Percentiles rank a stretch among this genome's conserved stretches.
These are phyloP conservation scores for Sparidentex hasta DNA, from an alignment of 2,797 vertebrate species.

Conservation along the genomic window DNA sequence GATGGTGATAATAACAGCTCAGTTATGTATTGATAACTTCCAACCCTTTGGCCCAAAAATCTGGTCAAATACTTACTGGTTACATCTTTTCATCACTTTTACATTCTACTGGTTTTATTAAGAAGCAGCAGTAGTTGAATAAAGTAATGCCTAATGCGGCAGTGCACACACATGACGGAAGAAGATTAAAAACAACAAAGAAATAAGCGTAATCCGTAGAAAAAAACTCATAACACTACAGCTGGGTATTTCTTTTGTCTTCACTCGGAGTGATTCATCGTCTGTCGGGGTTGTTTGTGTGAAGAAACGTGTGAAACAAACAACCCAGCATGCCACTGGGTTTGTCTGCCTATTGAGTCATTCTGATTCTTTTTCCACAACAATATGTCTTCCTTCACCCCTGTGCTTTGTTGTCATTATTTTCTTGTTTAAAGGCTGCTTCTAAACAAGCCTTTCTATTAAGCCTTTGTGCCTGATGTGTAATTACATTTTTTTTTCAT, in stretches of 20 bases:
- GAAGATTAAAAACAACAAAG: background rate
- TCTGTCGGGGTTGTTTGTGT: slow-evolving; percentile 1
- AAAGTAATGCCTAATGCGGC: background rate
- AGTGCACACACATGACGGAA: background rate
- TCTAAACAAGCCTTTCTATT: background rate
- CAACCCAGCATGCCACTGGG: background rate
- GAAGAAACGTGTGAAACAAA: slow-evolving; percentile 14
- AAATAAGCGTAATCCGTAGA: background rate
- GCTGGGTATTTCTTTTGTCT: slow-evolving; percentile 30
- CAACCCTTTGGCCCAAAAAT: background rate
- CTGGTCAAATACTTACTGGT: background rate
- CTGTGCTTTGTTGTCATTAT: background rate
- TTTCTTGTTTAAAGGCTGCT: background rate
- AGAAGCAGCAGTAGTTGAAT: background rate
- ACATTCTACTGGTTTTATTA: background rate
- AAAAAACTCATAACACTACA: background rate
- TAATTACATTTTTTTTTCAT: slow-evolving; percentile 5
- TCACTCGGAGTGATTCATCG: background rate
- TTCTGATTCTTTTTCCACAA: background rate
- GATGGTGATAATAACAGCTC: background rate
- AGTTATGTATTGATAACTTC: background rate
- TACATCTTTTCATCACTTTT: background rate
- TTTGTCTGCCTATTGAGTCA: background rate
- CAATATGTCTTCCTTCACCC: background rate
- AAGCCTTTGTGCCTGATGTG: background rate